These are phyloP conservation scores for Tetanocera ferruginea DNA, from an alignment of 2,888 invertebrate species.

Conservation along the genomic window DNA sequence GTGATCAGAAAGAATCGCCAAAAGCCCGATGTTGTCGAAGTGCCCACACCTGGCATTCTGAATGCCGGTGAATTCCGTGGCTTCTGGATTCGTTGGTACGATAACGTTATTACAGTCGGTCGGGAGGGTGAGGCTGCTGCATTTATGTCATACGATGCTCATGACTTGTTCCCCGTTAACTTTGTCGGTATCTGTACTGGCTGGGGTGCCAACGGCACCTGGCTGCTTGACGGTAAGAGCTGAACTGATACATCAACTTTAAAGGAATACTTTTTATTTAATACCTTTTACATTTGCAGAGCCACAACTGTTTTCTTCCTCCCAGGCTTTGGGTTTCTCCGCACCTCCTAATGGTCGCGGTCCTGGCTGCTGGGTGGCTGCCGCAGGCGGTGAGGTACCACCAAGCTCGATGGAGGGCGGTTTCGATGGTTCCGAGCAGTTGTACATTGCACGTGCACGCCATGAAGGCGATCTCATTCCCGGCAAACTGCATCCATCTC, in stretches of 20 bases:
- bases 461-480: conserved; percentile 83
- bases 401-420: conserved; percentile 80
- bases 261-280: neutral
- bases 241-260: neutral
- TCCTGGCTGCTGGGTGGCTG: conserved; percentile 74
- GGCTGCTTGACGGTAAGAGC: conserved; percentile 82
- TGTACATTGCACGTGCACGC: conserved; percentile 78
- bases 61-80: conserved; percentile 82
- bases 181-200: conserved; percentile 88
- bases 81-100: conserved; percentile 87
- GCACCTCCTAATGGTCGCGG: conserved; percentile 58
- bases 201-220: conserved; percentile 86
- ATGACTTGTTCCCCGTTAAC: conserved; percentile 78
- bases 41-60: conserved; percentile 80
- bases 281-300: conserved; percentile 28
- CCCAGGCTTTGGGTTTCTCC: conserved; percentile 56
- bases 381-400: conserved; percentile 76
- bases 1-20: conserved; percentile 84
- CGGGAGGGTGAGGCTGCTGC: conserved; percentile 80
- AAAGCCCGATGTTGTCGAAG: conserved; percentile 81
- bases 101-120: conserved; percentile 79
- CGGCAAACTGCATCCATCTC: conserved; percentile 79
- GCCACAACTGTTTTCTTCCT: conserved; percentile 40
- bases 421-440: conserved; percentile 73
- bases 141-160: conserved; percentile 81